Conservation (phyloP, 2,113 vertebrate species). For the Progne subis region DNA sequence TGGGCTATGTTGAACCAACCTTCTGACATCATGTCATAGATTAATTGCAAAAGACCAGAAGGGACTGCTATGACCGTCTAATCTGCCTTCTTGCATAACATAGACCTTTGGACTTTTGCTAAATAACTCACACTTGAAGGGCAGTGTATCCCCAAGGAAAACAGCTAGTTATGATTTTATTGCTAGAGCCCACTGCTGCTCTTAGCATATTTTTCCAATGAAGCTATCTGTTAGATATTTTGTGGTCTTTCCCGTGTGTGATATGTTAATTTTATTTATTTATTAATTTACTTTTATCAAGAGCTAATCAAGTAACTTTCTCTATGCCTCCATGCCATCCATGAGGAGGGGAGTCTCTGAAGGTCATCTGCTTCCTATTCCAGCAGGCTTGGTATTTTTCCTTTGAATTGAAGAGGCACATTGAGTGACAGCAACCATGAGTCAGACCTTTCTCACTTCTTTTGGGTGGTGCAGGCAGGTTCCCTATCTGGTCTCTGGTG, state of each 20-base stretch:
- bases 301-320: not conserved
- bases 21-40: slow-evolving; percentile 10
- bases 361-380: not conserved
- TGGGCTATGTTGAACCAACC: not conserved
- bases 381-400: not conserved
- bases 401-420: not conserved
- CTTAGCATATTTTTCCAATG: not conserved
- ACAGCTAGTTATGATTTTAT: not conserved
- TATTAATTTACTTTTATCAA: not conserved
- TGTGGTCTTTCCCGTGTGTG: not conserved
- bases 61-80: slow-evolving; percentile 21
- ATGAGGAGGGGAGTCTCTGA: not conserved
- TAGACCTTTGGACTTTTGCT: not conserved
- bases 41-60: slow-evolving; percentile 39
- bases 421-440: not conserved
- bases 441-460: not conserved
- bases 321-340: not conserved
- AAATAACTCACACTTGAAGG: slow-evolving; percentile 46
- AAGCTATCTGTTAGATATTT: not conserved
- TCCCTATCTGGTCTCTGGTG: not conserved
- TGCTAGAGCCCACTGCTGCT: not conserved
- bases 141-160: slow-evolving; percentile 7
- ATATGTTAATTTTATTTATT: not conserved
- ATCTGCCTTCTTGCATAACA: slow-evolving; percentile 56
- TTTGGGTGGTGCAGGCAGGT: not conserved